A percentile compares a stretch with the other conserved stretches of the same genome.
phyloP scores from a whole-genome alignment of 2,113 vertebrate genomes.

The Ctenodactylus gundi region DNA sequence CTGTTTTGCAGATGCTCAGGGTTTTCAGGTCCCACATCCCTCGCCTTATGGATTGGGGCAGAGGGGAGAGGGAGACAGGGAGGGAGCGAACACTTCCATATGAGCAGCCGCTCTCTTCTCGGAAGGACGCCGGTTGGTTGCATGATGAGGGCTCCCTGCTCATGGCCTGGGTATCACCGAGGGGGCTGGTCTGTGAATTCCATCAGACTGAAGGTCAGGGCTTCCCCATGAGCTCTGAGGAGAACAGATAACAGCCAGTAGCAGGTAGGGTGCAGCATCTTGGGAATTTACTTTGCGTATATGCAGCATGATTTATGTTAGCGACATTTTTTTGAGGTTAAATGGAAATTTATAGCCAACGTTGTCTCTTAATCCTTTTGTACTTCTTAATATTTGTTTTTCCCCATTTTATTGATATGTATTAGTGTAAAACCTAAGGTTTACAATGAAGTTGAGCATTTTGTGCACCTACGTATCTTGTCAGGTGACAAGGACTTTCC shows the following conservation, averaged over 20 bases:
- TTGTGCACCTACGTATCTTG: too few relatives aligned
- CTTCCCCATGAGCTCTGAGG: neutral
- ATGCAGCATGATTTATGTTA: neutral
- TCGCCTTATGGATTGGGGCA: too few relatives aligned
- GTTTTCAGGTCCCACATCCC: neutral
- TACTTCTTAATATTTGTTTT: neutral
- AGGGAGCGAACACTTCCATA: neutral
- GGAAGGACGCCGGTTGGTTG: neutral
- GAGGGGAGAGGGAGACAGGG: fast-evolving
- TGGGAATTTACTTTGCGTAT: neutral
- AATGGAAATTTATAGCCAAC: neutral
- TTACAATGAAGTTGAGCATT: too few relatives aligned
- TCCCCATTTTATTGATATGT: too few relatives aligned
- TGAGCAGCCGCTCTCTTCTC: neutral
- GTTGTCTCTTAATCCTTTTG: neutral
- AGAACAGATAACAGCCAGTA: neutral
- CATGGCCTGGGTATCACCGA: neutral
- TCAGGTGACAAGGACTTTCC: too few relatives aligned
- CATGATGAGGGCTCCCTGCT: neutral
- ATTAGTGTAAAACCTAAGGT: too few relatives aligned
- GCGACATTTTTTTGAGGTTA: constrained; percentile 16
- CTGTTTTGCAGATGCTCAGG: neutral
- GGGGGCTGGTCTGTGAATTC: neutral
- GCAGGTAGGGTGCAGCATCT: neutral
- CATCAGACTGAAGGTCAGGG: neutral